These are phyloP conservation scores for Folsomia candida DNA, from an alignment of 2,888 invertebrate species.

Conservation along the genomic window DNA sequence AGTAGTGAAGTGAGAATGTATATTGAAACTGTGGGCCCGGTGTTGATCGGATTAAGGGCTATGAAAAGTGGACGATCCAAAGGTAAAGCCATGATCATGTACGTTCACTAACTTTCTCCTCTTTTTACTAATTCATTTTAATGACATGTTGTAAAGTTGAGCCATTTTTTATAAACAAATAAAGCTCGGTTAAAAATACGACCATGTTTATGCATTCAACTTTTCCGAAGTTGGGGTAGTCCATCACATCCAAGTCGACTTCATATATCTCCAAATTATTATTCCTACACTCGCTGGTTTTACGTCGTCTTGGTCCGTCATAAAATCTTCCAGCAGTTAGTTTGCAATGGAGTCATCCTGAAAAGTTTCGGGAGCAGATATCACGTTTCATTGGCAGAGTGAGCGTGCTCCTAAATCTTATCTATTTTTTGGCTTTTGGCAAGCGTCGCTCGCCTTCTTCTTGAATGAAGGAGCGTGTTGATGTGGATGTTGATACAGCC, in stretches of 20 bases:
- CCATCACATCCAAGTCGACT: background rate
- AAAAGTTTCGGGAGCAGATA: background rate
- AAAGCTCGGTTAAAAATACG: background rate
- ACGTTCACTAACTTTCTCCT: background rate
- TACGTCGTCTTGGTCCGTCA: background rate
- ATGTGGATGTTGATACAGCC: constrained; percentile 45
- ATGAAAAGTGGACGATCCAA: constrained; percentile 83
- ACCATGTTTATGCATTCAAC: background rate
- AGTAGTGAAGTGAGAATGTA: constrained; percentile 34
- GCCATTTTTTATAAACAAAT: too few relatives aligned
- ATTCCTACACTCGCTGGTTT: too few relatives aligned
- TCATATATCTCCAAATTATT: background rate
- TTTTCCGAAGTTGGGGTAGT: background rate
- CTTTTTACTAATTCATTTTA: background rate
- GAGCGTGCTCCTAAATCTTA: constrained; percentile 34
- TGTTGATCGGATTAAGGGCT: constrained; percentile 79
- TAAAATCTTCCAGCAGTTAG: background rate
- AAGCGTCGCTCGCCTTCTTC: background rate
- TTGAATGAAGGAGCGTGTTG: constrained; percentile 4
- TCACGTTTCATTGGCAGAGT: background rate
- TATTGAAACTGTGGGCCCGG: constrained; percentile 47
- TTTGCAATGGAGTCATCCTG: background rate
- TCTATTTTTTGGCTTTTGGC: constrained; percentile 38
- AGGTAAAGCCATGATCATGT: constrained; percentile 59
- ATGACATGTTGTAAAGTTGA: too few relatives aligned